A percentile compares a stretch with the other conserved stretches of the same genome.
Conservation (phyloP, 64 coral and sea anemone genomes). For the Acropora yongei region DNA sequence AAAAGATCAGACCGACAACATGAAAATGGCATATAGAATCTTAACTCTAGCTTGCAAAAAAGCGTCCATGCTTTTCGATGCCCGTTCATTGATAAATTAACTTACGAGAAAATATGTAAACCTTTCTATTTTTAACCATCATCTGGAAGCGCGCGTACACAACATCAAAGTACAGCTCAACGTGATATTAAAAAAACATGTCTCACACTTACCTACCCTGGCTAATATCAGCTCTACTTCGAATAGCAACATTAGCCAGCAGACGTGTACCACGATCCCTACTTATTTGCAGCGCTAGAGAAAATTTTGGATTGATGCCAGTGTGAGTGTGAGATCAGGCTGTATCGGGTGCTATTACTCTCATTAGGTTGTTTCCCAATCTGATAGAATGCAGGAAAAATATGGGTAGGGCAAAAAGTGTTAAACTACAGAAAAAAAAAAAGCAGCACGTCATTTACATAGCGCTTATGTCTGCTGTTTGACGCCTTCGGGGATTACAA, state of each 20-base stretch:
- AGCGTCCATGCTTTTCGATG: neutral
- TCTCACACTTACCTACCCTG: constrained; percentile 13
- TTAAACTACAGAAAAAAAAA: neutral
- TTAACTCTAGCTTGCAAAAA: constrained; percentile 4
- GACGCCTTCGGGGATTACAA: neutral
- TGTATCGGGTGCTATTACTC: neutral
- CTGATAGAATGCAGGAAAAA: neutral
- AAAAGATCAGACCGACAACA: neutral
- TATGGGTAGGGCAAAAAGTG: neutral
- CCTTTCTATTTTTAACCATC: neutral
- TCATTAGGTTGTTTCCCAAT: constrained; percentile 4
- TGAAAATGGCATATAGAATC: neutral
- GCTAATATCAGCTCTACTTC: constrained; percentile 17
- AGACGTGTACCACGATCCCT: neutral
- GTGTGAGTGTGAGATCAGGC: neutral
- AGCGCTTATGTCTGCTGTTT: neutral
- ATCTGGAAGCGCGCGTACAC: neutral
- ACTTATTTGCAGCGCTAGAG: neutral
- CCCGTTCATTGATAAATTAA: neutral
- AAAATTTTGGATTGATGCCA: neutral
- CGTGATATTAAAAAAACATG: constrained; percentile 1
- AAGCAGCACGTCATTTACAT: neutral
- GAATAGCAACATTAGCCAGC: neutral
- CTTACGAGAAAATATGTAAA: constrained; percentile 7
- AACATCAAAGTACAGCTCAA: constrained; percentile 3